These are phyloP conservation scores for Fulica atra DNA, from an alignment of 2,113 vertebrate species.

Conservation along the genomic window DNA sequence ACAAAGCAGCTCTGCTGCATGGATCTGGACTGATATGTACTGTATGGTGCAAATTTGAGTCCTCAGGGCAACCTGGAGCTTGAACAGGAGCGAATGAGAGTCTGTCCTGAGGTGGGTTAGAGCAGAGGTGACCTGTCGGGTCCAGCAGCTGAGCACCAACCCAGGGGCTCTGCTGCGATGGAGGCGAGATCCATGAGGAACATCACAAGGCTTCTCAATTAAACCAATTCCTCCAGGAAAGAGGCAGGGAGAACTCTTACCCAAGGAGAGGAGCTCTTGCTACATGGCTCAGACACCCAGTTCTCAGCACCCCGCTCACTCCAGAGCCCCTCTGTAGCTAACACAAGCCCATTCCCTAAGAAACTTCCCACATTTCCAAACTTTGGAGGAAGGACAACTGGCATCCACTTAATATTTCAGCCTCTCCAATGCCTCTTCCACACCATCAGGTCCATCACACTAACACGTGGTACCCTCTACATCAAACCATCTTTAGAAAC, in stretches of 20 bases:
- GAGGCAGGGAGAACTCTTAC: not conserved
- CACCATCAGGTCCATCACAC: not conserved
- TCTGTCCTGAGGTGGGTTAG: not conserved
- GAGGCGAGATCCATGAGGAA: not conserved
- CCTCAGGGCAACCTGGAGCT: not conserved
- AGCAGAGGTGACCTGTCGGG: accelerated
- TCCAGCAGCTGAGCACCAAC: accelerated
- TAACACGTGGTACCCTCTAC: not conserved
- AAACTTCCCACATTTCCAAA: not conserved
- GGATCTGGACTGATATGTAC: not conserved
- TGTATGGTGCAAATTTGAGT: not conserved
- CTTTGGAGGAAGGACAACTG: not conserved
- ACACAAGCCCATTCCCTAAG: not conserved
- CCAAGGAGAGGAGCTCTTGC: not conserved
- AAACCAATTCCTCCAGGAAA: not conserved
- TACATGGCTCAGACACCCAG: not conserved
- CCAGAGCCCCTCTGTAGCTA: not conserved
- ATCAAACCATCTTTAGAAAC: not conserved
- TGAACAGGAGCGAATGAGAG: not conserved
- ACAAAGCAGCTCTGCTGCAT: not conserved
- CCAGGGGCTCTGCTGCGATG: not conserved
- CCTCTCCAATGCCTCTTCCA: not conserved
- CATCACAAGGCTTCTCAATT: accelerated
- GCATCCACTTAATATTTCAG: not conserved
- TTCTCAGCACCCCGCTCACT: accelerated